Base-by-base conservation (phyloP, 2,797 vertebrate genomes). In the Orestias chungarensis region DNA sequence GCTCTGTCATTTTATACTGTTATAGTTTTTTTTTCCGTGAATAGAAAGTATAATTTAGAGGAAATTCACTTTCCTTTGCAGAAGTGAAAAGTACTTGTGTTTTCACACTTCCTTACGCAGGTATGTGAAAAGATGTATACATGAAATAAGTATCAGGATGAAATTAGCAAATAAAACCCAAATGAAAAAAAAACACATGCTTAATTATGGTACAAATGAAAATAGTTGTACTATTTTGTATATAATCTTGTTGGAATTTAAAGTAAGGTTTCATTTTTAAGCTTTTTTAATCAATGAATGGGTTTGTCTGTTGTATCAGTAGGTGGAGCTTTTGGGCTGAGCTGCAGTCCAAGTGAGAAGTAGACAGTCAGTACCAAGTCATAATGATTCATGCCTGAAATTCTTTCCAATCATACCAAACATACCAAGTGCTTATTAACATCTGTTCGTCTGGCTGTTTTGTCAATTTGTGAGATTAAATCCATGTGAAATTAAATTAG, bases 381-480 rank as follows among this genome's bases (percentile, higher is more conserved):
- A 57, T 81, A 61, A 54, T 75, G 80, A 86, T 57, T 88, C 78
- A 83, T 2, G 18, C 44, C 47, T 43, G 9, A 69, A 62, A 55
- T 79, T 64, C 74, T 47, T 65, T 23, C 20, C 52, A 33, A 52
- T 74, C 74, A 81, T 82, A 59, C 70, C 23, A 29, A 64, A 20
- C 79, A 80, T 83, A 79, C 62, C 72, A 23, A 20, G 12, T 5
- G 15, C 18, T 31, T 4, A 20, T 5, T 68, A 29, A 57, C 18
- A 61, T 61, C 31, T 44, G n/a, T 74, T 55, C 75, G 66, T 66
- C 3, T 35, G 25, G 17, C 18, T 29, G 17, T 6, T 12, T 6
- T 54, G 10, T 50, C 44, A 17, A 40, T 35, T 2, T 27, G 49
- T 70, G 47, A 8, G 10, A 65, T 66, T 23, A 68, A 9, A 75